These are phyloP conservation scores for Diphyllodes magnificus DNA, from an alignment of 2,113 vertebrate genomes.

Conservation along the genomic window DNA sequence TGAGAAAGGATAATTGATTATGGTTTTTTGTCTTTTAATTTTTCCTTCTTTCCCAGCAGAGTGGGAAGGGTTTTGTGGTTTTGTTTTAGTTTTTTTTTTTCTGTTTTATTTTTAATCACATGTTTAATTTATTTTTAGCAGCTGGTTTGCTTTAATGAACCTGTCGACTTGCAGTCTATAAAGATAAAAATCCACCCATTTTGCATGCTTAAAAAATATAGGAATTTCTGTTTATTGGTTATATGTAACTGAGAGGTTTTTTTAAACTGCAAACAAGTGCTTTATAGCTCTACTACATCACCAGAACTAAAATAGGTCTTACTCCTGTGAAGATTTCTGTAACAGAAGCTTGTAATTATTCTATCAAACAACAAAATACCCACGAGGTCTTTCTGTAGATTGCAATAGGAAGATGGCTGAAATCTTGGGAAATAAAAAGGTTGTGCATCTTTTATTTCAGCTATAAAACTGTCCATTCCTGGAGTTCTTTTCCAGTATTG, in stretches of 20 bases:
- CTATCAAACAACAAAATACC: not conserved
- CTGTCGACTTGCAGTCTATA: not conserved
- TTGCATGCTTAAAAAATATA: not conserved
- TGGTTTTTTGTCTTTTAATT: not conserved
- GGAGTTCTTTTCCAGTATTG: not conserved
- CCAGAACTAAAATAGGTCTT: not conserved
- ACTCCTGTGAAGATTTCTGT: not conserved
- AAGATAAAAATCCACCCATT: not conserved
- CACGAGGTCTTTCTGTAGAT: not conserved
- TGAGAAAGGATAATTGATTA: not conserved
- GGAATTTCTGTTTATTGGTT: not conserved
- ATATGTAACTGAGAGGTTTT: not conserved
- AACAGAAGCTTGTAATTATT: not conserved
- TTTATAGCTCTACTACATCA: not conserved
- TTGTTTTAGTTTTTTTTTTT: fast-evolving
- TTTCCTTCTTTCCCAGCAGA: not conserved
- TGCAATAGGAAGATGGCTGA: not conserved
- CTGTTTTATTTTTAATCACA: not conserved
- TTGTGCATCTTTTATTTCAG: not conserved
- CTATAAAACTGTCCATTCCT: not conserved
- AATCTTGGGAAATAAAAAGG: not conserved
- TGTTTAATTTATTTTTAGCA: not conserved
- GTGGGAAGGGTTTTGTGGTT: not conserved
- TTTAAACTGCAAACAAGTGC: not conserved
- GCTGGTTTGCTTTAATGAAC: not conserved